A percentile compares a stretch with the other conserved stretches of the same genome.
Evolutionary conservation across 2,113 vertebrate species (phyloP).

Genomic region (Excalfactoria chinensis): DNA sequence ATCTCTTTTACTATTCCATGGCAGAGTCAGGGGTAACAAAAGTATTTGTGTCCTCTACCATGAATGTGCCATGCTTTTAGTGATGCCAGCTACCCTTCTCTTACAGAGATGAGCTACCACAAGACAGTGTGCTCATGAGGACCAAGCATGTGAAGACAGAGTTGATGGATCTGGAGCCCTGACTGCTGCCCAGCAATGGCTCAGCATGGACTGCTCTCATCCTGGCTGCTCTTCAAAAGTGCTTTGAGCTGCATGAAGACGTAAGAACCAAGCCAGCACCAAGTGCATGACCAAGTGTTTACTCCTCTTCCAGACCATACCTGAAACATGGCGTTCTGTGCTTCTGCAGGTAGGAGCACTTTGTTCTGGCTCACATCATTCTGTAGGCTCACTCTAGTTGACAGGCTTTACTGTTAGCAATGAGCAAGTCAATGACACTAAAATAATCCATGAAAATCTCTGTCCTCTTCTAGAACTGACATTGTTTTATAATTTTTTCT

Average conservation of each 20-base stretch:
- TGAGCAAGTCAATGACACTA: background rate
- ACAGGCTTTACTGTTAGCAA: background rate
- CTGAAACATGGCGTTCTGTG: background rate
- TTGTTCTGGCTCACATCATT: background rate
- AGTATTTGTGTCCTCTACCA: background rate
- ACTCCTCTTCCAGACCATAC: background rate
- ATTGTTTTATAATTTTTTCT: background rate
- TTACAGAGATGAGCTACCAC: background rate
- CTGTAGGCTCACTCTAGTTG: background rate
- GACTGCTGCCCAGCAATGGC: background rate
- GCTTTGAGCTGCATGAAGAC: background rate
- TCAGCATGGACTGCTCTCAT: background rate
- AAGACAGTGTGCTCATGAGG: background rate
- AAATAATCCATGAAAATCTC: background rate
- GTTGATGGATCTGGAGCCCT: background rate
- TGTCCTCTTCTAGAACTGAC: background rate
- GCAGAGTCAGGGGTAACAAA: background rate
- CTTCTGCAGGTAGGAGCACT: constrained; percentile 20
- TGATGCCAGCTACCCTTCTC: background rate
- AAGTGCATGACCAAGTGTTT: background rate
- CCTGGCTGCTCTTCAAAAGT: background rate
- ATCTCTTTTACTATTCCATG: background rate
- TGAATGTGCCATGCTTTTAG: background rate
- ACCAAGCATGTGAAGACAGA: background rate
- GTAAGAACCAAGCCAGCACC: background rate